These are phyloP conservation scores for Peribatodes rhomboidaria DNA, from an alignment of 2,888 invertebrate genomes.

Conservation along the genomic window DNA sequence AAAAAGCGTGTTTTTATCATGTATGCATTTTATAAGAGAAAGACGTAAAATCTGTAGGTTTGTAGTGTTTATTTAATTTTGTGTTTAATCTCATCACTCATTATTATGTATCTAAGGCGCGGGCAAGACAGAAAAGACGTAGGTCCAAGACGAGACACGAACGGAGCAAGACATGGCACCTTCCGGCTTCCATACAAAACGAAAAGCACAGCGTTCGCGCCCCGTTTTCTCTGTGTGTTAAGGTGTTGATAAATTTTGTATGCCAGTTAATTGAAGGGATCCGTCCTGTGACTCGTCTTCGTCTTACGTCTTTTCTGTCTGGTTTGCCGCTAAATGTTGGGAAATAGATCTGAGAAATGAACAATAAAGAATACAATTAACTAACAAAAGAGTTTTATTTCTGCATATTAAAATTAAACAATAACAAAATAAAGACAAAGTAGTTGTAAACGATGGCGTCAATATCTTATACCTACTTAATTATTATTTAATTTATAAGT, in stretches of 20 bases:
- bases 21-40: neutral
- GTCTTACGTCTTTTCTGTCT: no score
- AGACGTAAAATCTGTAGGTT: neutral
- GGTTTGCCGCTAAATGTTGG: no score
- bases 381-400: constrained; percentile 33
- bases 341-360: constrained; percentile 33
- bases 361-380: constrained; percentile 38
- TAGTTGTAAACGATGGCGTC: neutral
- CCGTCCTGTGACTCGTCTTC: no score
- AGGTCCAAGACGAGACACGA: no score
- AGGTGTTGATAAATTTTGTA: no score
- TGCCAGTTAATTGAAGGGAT: no score
- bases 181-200: no score
- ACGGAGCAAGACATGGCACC: no score
- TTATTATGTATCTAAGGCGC: constrained; percentile 4
- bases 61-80: neutral
- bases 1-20: constrained; percentile 3
- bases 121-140: no score
- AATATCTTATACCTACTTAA: neutral
- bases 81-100: constrained; percentile 12
- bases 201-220: no score
- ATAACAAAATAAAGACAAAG: constrained; percentile 28
- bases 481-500: no score
- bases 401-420: constrained; percentile 15
- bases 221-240: no score